Evolutionary conservation across 2,888 invertebrate genomes (phyloP).

Genomic region (Calliopum simillimum): DNA sequence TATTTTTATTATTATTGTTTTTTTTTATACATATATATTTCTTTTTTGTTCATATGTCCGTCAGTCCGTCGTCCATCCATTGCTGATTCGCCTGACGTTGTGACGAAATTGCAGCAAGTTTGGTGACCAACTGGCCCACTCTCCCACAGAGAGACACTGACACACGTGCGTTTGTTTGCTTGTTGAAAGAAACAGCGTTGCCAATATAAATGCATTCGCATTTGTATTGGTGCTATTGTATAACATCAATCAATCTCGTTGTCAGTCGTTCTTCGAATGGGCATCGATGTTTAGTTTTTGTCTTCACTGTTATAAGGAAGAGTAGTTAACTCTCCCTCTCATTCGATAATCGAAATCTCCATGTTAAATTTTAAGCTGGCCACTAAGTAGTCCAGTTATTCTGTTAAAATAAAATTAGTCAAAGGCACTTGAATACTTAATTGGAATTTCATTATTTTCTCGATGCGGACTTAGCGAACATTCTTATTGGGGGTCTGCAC

Average conservation of each 20-base stretch:
- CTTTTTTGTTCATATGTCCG: conserved; percentile 33
- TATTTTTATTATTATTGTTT: conserved; percentile 38
- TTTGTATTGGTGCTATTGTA: conserved; percentile 30
- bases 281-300: conserved; percentile 12
- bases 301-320: conserved; percentile 39
- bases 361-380: no score
- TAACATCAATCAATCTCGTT: conserved; percentile 25
- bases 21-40: conserved; percentile 40
- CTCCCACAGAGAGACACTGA: conserved; percentile 1
- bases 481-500: no score
- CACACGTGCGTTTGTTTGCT: conserved; percentile 19
- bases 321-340: conserved; percentile 24
- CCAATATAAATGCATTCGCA: not conserved
- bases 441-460: no score
- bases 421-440: no score
- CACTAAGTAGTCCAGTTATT: no score
- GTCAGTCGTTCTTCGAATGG: not conserved
- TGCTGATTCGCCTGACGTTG: conserved; percentile 15
- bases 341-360: conserved; percentile 14
- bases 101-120: conserved; percentile 33
- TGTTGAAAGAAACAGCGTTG: conserved; percentile 10
- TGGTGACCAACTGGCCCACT: conserved; percentile 10
- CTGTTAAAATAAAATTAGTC: no score
- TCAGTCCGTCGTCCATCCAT: conserved; percentile 22
- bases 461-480: no score